Base-by-base conservation (phyloP, 2,113 vertebrate species). In the Varanus komodoensis region DNA sequence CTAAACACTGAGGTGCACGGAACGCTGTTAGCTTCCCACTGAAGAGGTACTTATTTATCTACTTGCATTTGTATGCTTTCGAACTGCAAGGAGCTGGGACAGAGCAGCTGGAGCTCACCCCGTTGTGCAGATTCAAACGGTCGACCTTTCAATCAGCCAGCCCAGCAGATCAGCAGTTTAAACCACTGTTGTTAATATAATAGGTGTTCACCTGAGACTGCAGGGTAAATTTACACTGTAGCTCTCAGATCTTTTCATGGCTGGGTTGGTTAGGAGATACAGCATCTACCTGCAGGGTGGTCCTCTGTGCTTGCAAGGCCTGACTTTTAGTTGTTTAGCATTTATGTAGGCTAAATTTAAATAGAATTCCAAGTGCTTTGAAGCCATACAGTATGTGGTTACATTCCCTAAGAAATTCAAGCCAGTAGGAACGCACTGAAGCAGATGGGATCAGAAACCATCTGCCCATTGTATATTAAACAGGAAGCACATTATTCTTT, bases 331-430 rank as follows among this genome's bases (percentile, higher is more conserved):
- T 68, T 44, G 32, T 34, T 75, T 86, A 95, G 64, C 34, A 23
- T 64, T 57, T 84, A 86, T 89, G 50, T 86, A 87, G 86, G 75
- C 75, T 91, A 84, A 88, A 73, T 80, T 19, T 77, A 87, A 92
- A 52, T 73, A 86, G 88, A 29, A 92, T 89, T 93, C 90, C 34
- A 89, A 73, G n/a, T 75, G n/a, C 79, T 87, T 29, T 87, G 84
- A 81, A 91, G 68, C 14, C 12, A 4, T 61, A 87, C 38, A 85
- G 19, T 3, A 8, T 50, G 71, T 82, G 17, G 34, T 61, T 44
- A 25, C 21, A 89, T 92, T 92, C 88, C 68, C 93, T 74, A 81
- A 82, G 71, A 92, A 93, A 86, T 89, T 7, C 86, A 93, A 86
- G 29, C 52, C 64, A 68, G 11, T 1, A 23, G 79, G 89, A 94